Evolutionary conservation across 1,140 invertebrate genomes (phyloP).

Genomic region (Diorhabda sublineata): DNA sequence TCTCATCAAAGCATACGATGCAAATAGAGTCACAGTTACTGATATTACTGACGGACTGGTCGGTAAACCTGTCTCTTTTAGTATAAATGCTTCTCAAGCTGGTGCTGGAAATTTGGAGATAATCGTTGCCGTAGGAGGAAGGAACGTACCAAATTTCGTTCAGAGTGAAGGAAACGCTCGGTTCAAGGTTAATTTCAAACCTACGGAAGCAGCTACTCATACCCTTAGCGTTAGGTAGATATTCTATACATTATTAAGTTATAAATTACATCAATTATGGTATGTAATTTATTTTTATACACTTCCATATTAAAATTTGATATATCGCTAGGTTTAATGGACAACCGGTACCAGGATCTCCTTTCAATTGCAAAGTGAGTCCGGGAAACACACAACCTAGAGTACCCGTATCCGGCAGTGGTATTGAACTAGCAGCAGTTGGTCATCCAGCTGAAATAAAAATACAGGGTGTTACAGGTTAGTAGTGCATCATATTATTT

Average conservation of each 20-base stretch:
- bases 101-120: conserved; percentile 96
- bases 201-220: conserved; percentile 84
- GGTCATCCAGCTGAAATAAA: conserved; percentile 54
- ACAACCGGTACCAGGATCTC: conserved; percentile 88
- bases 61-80: conserved; percentile 88
- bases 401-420: conserved; percentile 55
- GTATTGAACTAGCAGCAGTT: conserved; percentile 56
- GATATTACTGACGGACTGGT: conserved; percentile 85
- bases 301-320: no score
- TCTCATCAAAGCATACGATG: conserved; percentile 91
- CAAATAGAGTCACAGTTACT: conserved; percentile 83
- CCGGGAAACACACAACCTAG: conserved; percentile 49
- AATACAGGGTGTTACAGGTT: conserved; percentile 53
- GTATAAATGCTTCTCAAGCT: conserved; percentile 72
- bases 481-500: background rate
- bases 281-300: no score
- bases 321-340: conserved; percentile 78
- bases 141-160: conserved; percentile 98
- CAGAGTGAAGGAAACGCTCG: conserved; percentile 95
- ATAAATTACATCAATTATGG: no score
- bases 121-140: conserved; percentile 93
- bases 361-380: conserved; percentile 77
- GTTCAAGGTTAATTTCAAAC: conserved; percentile 96
- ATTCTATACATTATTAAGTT: background rate
- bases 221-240: conserved; percentile 70